These are phyloP conservation scores for Ptiloglossa arizonensis DNA, from an alignment of 1,140 invertebrate genomes.

Conservation along the genomic window DNA sequence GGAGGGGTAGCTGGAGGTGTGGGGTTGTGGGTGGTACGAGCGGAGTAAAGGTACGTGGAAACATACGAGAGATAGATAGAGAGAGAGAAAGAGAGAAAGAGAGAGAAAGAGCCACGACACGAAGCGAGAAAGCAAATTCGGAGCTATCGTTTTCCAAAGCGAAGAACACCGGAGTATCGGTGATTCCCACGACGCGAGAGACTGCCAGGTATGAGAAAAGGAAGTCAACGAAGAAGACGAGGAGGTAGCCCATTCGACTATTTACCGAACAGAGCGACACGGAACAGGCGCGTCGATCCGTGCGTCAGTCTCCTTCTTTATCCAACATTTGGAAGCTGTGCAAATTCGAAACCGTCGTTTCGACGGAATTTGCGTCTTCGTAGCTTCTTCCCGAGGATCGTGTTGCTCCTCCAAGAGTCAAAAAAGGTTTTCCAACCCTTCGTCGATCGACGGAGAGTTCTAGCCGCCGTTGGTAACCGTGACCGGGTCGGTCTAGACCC, in stretches of 20 bases:
- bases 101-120: background rate
- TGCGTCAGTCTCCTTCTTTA: slow-evolving; percentile 74
- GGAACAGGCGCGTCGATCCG: slow-evolving; percentile 73
- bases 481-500: no score
- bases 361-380: slow-evolving; percentile 44
- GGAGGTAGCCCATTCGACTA: slow-evolving; percentile 61
- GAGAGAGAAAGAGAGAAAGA: background rate
- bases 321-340: no score
- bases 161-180: slow-evolving; percentile 26
- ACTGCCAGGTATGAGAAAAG: background rate
- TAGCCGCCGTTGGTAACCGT: no score
- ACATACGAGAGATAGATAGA: no score
- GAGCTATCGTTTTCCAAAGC: slow-evolving; percentile 10
- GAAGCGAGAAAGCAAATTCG: slow-evolving; percentile 23
- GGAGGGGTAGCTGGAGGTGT: no score
- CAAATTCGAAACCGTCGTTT: slow-evolving; percentile 66
- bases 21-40: no score
- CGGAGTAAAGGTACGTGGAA: no score
- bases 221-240: slow-evolving; percentile 46
- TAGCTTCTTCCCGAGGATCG: no score
- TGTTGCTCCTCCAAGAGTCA: no score
- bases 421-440: no score
- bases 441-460: no score
- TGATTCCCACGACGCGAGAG: slow-evolving; percentile 12
- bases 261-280: slow-evolving; percentile 77